phyloP scores from a whole-genome alignment of 2,797 vertebrate genomes.

The Mormyrus hasselquistii region DNA sequence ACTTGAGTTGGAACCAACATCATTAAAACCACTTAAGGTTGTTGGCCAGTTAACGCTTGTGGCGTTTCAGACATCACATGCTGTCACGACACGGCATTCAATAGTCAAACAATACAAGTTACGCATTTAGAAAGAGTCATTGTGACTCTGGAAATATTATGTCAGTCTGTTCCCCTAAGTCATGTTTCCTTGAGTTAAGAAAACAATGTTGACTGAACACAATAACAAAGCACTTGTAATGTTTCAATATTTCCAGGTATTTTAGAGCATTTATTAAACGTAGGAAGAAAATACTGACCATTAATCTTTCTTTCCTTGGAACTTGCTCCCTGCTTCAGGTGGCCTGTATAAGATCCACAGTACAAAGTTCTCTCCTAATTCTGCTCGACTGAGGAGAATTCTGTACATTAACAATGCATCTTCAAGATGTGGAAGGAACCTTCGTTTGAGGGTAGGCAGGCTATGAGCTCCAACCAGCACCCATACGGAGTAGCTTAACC shows the following conservation, averaged over 20 bases:
- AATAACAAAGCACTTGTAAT: not conserved
- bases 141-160: not conserved
- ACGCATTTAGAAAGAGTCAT: not conserved
- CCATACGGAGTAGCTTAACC: not conserved
- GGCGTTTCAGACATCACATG: not conserved
- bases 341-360: not conserved
- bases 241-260: constrained; percentile 14
- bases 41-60: not conserved
- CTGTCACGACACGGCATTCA: not conserved
- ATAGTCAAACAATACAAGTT: not conserved
- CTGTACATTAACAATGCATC: not conserved
- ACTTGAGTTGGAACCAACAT: not conserved
- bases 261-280: not conserved
- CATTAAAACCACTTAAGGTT: not conserved
- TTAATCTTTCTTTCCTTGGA: not conserved
- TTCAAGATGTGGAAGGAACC: not conserved
- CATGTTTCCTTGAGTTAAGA: constrained; percentile 1
- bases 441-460: not conserved
- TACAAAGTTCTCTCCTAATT: not conserved
- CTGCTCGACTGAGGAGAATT: not conserved
- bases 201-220: not conserved
- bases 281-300: not conserved
- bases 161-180: not conserved
- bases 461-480: not conserved
- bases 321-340: not conserved